Conservation (phyloP, 2,888 invertebrate genomes). For the Malachius bipustulatus region DNA sequence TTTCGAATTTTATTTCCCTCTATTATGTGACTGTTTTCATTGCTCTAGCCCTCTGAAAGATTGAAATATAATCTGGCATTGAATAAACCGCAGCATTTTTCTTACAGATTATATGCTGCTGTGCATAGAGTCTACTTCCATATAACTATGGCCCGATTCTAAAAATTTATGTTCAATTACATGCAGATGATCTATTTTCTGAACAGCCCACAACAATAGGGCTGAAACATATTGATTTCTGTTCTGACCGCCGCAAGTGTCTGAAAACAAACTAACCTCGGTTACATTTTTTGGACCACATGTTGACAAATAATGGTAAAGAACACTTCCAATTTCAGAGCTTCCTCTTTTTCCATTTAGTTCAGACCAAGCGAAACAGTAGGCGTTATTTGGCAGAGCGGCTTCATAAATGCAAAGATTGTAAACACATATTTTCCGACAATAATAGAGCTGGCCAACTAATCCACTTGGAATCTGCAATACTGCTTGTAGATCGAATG, state of each 20-base stretch:
- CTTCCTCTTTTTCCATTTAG: slow-evolving; percentile 26
- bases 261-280: slow-evolving; percentile 9
- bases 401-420: slow-evolving; percentile 28
- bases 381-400: slow-evolving; percentile 22
- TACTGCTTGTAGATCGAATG: slow-evolving; percentile 26
- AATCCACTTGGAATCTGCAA: slow-evolving; percentile 25
- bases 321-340: slow-evolving; percentile 24
- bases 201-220: slow-evolving; percentile 17
- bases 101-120: slow-evolving; percentile 14
- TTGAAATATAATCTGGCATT: too few relatives aligned
- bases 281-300: slow-evolving; percentile 12
- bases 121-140: slow-evolving; percentile 22
- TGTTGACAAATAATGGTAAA: slow-evolving; percentile 17
- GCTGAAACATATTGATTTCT: slow-evolving; percentile 15
- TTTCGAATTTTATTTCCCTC: too few relatives aligned
- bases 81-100: slow-evolving; percentile 1
- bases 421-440: slow-evolving; percentile 23
- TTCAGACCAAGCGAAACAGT: slow-evolving; percentile 25
- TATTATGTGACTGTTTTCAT: too few relatives aligned
- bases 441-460: slow-evolving; percentile 25
- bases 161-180: slow-evolving; percentile 21
- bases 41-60: too few relatives aligned
- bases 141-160: slow-evolving; percentile 21
- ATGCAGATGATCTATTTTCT: slow-evolving; percentile 14
- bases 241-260: slow-evolving; percentile 5